These are phyloP conservation scores for Archivesica marissinica DNA, from an alignment of 1,140 invertebrate genomes.

Conservation along the genomic window DNA sequence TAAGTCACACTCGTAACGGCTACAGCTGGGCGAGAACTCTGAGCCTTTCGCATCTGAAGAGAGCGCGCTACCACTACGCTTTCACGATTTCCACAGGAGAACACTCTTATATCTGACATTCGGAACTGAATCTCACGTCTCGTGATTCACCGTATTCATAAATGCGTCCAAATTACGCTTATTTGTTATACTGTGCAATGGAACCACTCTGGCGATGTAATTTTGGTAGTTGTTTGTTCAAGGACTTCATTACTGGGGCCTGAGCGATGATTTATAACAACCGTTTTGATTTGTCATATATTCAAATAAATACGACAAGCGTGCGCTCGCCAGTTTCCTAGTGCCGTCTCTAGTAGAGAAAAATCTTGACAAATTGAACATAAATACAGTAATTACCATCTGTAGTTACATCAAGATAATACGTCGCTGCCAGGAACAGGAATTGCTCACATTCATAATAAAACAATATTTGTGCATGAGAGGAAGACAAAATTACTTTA, in stretches of 20 bases:
- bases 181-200: background rate
- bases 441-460: constrained; percentile 46
- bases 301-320: constrained; percentile 50
- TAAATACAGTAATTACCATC: constrained; percentile 48
- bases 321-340: background rate
- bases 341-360: background rate
- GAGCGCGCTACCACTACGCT: too few species aligned
- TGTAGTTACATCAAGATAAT: constrained; percentile 43
- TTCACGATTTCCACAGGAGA: too few species aligned
- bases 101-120: too few species aligned
- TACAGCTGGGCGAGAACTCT: too few species aligned
- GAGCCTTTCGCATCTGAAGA: too few species aligned
- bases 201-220: background rate
- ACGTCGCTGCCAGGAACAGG: constrained; percentile 4
- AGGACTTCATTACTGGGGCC: background rate
- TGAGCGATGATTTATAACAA: constrained; percentile 23
- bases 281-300: constrained; percentile 41
- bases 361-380: constrained; percentile 44
- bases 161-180: background rate
- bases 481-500: constrained; percentile 23
- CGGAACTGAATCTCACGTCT: too few species aligned
- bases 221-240: constrained; percentile 17
- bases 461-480: constrained; percentile 49
- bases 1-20: too few species aligned
- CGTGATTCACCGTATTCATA: too few species aligned